Evolutionary conservation across 64 coral and sea anemone genomes (phyloP), one percentile per base, ranked within the genome.

Genomic region (Montipora capricornis): DNA sequence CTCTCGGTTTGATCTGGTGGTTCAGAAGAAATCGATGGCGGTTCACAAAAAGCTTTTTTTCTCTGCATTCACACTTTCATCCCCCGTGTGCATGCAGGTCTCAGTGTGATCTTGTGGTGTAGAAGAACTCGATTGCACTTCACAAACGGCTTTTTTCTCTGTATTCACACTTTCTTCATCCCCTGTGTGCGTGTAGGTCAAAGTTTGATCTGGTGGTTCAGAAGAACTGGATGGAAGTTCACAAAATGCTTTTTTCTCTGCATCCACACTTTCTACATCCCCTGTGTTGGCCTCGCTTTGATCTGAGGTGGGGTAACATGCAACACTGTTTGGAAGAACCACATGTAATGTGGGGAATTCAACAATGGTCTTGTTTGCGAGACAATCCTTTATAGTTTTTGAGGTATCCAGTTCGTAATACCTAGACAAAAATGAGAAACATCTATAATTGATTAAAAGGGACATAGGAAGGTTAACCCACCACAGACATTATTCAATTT

Each of bases 311-410:
- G 66, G 20, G 46, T 95, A 92, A 78, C 85, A 48, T 55, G 73
- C 84, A 26, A 71, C 79, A 46, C 86, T 89, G 47, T 79, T 73
- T 69, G 84, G 89, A 70, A 97, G 70, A 14, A 97, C 89, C 4
- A 97, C 96, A 92, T 97, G 76, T 1, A 97, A 91, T 22, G 89
- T 91, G 50, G 96, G 96, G 22, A 89, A 97, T 89, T 97, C 96
- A 20, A 97, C 91, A 6, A 97, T 78, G 8, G 62, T 89, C 79
- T 95, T 94, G 12, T 76, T 51, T 66, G 17, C 12, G 0, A 97
- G 74, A 29, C 76, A 80, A 15, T 95, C 49, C n/a, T 80, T 84
- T 64, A 97, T 67, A 6, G 89, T 92, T 78, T 95, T 50, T 17
- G 77, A 85, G 44, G 79, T 66, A 61, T 95, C 93, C 44, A 97